phyloP scores from a whole-genome alignment of 2,888 invertebrate species.

The Acrobasis consociella region DNA sequence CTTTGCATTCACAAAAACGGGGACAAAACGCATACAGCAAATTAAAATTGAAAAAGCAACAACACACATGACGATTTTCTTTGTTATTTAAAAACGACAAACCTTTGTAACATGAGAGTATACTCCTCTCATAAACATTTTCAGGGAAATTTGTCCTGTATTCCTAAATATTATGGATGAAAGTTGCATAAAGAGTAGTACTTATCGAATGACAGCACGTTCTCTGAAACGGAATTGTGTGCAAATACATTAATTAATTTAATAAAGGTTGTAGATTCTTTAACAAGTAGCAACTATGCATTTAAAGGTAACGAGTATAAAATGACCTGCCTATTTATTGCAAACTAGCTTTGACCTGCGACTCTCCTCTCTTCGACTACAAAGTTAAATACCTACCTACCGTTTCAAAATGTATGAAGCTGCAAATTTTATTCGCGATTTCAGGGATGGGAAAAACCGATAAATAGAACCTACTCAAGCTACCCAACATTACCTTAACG shows the following conservation, averaged over 20 bases:
- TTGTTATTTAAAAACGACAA: slow-evolving; percentile 48
- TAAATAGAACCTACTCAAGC: no score
- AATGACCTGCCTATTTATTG: not conserved
- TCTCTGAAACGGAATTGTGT: slow-evolving; percentile 8
- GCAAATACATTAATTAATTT: slow-evolving; percentile 19
- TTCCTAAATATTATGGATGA: not conserved
- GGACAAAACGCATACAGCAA: slow-evolving; percentile 25
- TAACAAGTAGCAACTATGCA: not conserved
- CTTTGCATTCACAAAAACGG: slow-evolving; percentile 5
- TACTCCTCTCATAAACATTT: not conserved
- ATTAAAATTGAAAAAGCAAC: slow-evolving; percentile 44
- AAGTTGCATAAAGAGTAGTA: not conserved
- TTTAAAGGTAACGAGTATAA: not conserved
- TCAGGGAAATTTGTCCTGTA: not conserved
- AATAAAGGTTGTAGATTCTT: not conserved
- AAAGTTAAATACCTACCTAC: no score
- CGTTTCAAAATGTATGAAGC: no score
- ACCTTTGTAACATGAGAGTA: slow-evolving; percentile 38
- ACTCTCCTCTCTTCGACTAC: no score
- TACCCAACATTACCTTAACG: no score
- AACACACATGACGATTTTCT: slow-evolving; percentile 40
- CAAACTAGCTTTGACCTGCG: no score
- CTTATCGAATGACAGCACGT: not conserved
- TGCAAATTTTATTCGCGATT: no score
- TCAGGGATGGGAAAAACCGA: no score